A percentile compares a stretch with the other conserved stretches of the same genome.
These are phyloP conservation scores for Oncopeltus fasciatus DNA, from an alignment of 1,140 invertebrate genomes.

Conservation along the genomic window DNA sequence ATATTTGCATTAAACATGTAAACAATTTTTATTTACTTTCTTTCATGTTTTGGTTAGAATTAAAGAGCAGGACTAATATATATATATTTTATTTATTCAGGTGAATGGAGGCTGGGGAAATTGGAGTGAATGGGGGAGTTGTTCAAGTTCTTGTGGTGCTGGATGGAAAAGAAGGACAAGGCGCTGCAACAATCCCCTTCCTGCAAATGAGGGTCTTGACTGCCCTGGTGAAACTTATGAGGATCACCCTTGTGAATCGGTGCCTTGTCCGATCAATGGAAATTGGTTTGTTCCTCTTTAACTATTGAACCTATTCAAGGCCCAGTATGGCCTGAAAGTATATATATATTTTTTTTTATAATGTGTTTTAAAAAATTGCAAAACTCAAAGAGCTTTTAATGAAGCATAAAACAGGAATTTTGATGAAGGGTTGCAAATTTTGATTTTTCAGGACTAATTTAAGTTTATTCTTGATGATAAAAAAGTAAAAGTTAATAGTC, in stretches of 20 bases:
- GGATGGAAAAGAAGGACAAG: conserved; percentile 34
- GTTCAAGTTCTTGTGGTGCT: conserved; percentile 36
- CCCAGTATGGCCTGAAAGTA: not conserved
- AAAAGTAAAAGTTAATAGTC: too few relatives aligned
- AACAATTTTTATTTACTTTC: too few relatives aligned
- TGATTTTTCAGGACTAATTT: too few relatives aligned
- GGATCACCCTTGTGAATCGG: conserved; percentile 26
- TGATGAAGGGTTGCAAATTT: too few relatives aligned
- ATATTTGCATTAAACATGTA: too few relatives aligned
- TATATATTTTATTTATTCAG: conserved; percentile 12
- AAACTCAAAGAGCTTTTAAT: too few relatives aligned
- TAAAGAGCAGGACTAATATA: too few relatives aligned
- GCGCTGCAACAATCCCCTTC: conserved; percentile 34
- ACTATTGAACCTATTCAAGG: not conserved
- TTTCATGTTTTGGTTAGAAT: too few relatives aligned
- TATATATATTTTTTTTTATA: not conserved
- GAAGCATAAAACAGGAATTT: too few relatives aligned
- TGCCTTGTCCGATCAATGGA: conserved; percentile 18
- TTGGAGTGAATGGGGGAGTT: conserved; percentile 36
- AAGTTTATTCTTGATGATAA: too few relatives aligned
- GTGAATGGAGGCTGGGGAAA: conserved; percentile 31
- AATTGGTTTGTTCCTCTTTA: not conserved
- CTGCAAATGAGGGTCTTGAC: conserved; percentile 31
- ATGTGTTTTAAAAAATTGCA: too few relatives aligned
- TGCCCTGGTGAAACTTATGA: conserved; percentile 31